Evolutionary conservation across 2,888 invertebrate genomes (phyloP), one percentile per base, ranked within the genome.

Genomic region (Germaria angustata): DNA sequence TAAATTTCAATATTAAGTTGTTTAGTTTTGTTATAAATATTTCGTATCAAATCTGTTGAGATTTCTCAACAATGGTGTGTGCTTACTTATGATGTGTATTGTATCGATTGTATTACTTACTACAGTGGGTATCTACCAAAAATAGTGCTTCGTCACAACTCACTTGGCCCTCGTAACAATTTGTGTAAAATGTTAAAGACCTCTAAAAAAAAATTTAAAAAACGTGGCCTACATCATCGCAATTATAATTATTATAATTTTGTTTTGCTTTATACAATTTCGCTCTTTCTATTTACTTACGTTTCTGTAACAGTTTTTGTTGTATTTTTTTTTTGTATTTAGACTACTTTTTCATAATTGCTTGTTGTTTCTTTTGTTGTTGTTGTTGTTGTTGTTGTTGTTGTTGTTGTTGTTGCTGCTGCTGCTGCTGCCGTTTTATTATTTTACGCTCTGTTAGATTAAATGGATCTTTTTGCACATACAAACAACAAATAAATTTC

Each of bases 401-500:
- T 28, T 5, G 28, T 6, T 28, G 28, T 28, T 28, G 28, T 65
- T 17, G 61, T 61, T 66, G 69, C 57, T 81, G 44, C 39, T 51
- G 24, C 73, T 68, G n/a, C 66, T 53, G 22, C 28, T 68, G 34
- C 28, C 22, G 41, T 28, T 69, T 57, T 73, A 63, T 59, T 66
- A 66, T 81, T 65, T 72, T 55, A 77, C 68, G 77, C 81, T 77
- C 81, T 72, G 77, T 81, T 81, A 49, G 77, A 72, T 77, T 61
- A 66, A 76, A 34, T 66, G 55, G 36, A 68, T 77, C 66, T 72
- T 65, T n/a, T 55, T 69, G 53, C 59, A 77, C 36, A 65, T 73
- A 34, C 13, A 55, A 53, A 55, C 68, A 55, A 55, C 36, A 53
- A 72, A 81, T 22, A 68, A 81, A 81, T 81, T 81, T 81, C 81